Evolutionary conservation across 2,113 vertebrate genomes (phyloP), one percentile per base, ranked within the genome.

Genomic region (Leucosticte australis): DNA sequence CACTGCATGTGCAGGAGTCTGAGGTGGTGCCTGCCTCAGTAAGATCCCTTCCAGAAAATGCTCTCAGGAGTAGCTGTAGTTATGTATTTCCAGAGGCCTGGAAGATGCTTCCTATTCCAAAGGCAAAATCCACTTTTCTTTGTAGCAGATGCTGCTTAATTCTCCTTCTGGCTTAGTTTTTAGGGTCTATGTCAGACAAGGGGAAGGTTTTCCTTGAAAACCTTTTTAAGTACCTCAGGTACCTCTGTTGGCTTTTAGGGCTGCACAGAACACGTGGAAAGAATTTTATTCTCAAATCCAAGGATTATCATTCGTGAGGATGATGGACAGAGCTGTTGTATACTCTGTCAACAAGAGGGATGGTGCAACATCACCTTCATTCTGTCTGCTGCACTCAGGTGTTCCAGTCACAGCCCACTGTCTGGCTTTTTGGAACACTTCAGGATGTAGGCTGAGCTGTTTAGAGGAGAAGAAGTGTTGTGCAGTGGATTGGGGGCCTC

Each of bases 1-100:
- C 55, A 0, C 7, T 1, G 3, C 3, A 0, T 4, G 13, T 37
- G 28, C 24, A 23, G n/a, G 37, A 33, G n/a, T 44, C 50, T 14
- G 20, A 63, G 35, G 30, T 83, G 55, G 28, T 67, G 14, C 78
- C 37, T 17, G 19, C 33, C 30, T 15, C 12, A 30, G 41, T 42
- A 9, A 55, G 0, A 1, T 78, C 8, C 13, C 14, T 55, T 74
- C 21, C 57, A 71, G 39, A 24, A 82, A 31, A 68, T 28, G 16
- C 18, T 59, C 35, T 75, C 47, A 7, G 33, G 3, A 57, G 2
- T 6, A 4, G 6, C 50, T 89, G 0, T 0, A 3, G 8, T 49
- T 39, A 3, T 0, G 0, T 49, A 22, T 81, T 89, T 94, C 35
- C 73, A 59, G 59, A 59, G 23, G 6, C 9, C 15, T 24, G 6